Percentiles rank a stretch among this genome's conserved stretches.
Evolutionary conservation across 2,113 vertebrate species (phyloP).

Genomic region (Tympanuchus pallidicinctus): DNA sequence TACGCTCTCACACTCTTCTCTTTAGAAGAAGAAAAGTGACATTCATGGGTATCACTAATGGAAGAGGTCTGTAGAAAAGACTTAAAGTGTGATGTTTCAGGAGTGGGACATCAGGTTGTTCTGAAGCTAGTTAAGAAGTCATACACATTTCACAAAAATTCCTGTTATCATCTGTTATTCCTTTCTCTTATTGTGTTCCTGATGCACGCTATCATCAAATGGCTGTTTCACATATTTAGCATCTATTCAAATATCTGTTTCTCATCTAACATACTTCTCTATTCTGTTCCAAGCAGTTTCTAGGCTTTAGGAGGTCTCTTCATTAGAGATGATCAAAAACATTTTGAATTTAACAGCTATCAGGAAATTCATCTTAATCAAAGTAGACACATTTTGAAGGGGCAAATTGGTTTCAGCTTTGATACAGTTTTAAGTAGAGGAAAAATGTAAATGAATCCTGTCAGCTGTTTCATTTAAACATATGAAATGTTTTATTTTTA

Average conservation of each 20-base stretch:
- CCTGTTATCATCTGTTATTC: background rate
- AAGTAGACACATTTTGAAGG: background rate
- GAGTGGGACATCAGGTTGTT: background rate
- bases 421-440: background rate
- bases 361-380: constrained; percentile 24
- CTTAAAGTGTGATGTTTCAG: background rate
- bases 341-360: constrained; percentile 9
- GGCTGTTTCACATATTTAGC: background rate
- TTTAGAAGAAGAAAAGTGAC: background rate
- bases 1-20: background rate
- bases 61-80: background rate
- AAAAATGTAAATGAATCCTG: background rate
- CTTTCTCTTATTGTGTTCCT: background rate
- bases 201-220: background rate
- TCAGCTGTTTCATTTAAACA: background rate
- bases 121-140: background rate
- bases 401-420: constrained; percentile 34
- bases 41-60: background rate
- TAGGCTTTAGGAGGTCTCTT: background rate
- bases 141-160: background rate
- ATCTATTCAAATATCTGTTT: background rate
- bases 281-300: background rate
- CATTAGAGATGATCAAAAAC: constrained; percentile 16
- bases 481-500: background rate
- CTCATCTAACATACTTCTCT: background rate